These are phyloP conservation scores for Cenopis cana DNA, from an alignment of 2,888 invertebrate genomes.

Conservation along the genomic window DNA sequence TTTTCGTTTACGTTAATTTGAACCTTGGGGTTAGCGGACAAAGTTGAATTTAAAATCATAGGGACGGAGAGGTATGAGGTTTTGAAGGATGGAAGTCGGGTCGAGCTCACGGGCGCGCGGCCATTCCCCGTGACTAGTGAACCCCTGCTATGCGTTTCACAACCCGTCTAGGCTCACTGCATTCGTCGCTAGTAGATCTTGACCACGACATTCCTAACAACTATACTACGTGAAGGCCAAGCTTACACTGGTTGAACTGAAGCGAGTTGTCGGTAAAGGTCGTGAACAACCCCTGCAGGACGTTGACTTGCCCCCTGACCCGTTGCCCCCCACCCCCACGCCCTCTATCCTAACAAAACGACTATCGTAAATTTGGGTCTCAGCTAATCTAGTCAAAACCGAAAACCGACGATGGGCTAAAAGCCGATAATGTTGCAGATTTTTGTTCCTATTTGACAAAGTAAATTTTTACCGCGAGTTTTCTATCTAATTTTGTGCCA, in stretches of 20 bases:
- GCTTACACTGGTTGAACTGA: neutral
- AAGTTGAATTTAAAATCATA: slow-evolving; percentile 1
- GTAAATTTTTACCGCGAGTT: neutral
- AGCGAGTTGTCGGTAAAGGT: neutral
- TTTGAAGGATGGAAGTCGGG: slow-evolving; percentile 18
- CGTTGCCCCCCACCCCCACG: slow-evolving; percentile 47
- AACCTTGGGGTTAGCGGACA: neutral
- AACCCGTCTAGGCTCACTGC: neutral
- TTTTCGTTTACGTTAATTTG: neutral
- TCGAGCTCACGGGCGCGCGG: slow-evolving; percentile 45
- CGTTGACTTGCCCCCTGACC: slow-evolving; percentile 50
- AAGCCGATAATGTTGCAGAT: neutral
- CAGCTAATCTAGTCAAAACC: slow-evolving; percentile 1
- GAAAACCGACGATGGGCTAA: neutral
- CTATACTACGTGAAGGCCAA: neutral
- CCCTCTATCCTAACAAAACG: slow-evolving; percentile 36
- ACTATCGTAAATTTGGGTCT: slow-evolving; percentile 8
- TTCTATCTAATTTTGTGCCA: neutral
- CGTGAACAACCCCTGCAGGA: slow-evolving; percentile 43
- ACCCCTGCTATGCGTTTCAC: slow-evolving; percentile 39
- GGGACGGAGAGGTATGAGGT: slow-evolving; percentile 13
- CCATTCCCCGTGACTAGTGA: slow-evolving; percentile 48
- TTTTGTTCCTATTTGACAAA: neutral
- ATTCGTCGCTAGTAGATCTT: neutral
- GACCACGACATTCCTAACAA: neutral